Evolutionary conservation across 2,113 vertebrate genomes (phyloP).

Genomic region (Barnardius zonarius): DNA sequence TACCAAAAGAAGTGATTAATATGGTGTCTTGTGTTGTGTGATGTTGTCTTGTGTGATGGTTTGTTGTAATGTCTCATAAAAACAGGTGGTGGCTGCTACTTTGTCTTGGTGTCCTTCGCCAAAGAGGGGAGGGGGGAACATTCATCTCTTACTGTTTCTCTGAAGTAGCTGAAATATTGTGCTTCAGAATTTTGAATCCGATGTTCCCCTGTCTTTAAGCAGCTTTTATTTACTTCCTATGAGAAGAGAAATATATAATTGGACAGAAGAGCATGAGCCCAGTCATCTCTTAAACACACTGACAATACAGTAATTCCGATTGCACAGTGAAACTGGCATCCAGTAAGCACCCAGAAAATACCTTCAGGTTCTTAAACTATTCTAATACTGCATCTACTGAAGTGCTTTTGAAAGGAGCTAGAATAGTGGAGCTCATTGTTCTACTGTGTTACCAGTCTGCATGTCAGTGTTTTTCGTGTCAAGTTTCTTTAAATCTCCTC

Average conservation of each 20-base stretch:
- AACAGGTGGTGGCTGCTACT: background rate
- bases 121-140: background rate
- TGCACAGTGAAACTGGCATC: background rate
- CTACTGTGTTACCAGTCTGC: background rate
- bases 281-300: background rate
- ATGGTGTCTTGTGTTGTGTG: background rate
- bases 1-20: background rate
- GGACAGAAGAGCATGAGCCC: background rate
- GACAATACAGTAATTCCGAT: background rate
- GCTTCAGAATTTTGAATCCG: background rate
- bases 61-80: background rate
- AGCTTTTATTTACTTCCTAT: background rate
- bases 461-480: background rate
- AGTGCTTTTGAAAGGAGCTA: background rate
- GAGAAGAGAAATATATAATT: background rate
- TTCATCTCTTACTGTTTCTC: background rate
- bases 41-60: background rate
- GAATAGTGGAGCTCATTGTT: background rate
- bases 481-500: background rate
- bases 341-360: background rate
- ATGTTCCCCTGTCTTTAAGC: background rate
- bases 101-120: background rate
- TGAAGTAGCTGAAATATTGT: background rate
- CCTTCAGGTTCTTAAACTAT: background rate
- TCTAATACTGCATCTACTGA: background rate